A percentile compares a stretch with the other conserved stretches of the same genome.
Conservation (phyloP, 2,113 vertebrate genomes). For the Peromyscus californicus region DNA sequence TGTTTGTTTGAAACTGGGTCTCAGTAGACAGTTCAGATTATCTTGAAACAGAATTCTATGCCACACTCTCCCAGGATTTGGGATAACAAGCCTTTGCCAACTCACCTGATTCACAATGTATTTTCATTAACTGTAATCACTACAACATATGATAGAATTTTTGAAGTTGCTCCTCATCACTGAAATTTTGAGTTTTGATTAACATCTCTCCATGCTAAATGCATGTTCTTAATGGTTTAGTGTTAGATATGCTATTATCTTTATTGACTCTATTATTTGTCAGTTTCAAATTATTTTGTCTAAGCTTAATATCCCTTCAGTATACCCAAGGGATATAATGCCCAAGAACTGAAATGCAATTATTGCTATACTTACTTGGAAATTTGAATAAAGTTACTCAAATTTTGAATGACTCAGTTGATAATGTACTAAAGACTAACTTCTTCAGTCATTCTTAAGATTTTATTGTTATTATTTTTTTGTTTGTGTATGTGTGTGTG, state of each 20-base stretch:
- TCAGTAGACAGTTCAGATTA: background rate
- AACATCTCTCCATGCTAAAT: background rate
- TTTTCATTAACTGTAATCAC: background rate
- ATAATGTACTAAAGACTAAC: background rate
- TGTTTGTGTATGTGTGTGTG: background rate
- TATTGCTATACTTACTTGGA: background rate
- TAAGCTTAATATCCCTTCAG: background rate
- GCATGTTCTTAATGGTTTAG: background rate
- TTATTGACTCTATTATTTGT: background rate
- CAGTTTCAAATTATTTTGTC: background rate
- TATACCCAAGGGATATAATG: background rate
- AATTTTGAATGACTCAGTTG: slow-evolving; percentile 11
- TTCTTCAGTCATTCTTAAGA: background rate
- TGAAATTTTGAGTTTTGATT: background rate
- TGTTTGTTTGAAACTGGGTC: background rate
- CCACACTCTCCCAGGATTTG: background rate
- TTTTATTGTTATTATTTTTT: no score
- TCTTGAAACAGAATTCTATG: background rate
- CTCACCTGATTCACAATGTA: no score
- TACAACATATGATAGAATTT: background rate
- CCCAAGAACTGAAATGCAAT: background rate
- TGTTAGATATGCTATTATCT: background rate
- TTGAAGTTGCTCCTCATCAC: background rate
- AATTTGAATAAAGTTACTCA: background rate
- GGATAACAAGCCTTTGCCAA: background rate